Conservation (phyloP, 1,140 invertebrate species). For the Acromyrmex echinatior region DNA sequence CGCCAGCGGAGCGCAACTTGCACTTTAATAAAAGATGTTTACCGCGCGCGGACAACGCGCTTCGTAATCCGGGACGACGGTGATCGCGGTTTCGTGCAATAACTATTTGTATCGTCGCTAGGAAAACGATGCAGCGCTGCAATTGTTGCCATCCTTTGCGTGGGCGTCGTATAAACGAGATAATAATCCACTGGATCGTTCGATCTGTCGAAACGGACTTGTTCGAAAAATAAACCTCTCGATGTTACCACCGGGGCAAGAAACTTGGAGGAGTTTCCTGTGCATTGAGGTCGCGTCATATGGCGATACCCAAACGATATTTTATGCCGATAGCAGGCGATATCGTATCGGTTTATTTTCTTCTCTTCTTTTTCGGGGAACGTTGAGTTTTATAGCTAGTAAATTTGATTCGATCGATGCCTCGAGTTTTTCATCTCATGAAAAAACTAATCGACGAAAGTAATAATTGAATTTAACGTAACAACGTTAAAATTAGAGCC, state of each 20-base stretch:
- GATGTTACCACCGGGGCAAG: neutral
- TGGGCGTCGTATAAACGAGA: slow-evolving; percentile 21
- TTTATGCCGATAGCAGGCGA: slow-evolving; percentile 25
- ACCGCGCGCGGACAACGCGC: slow-evolving; percentile 71
- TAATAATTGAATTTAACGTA: slow-evolving; percentile 52
- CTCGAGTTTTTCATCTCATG: slow-evolving; percentile 38
- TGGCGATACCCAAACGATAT: slow-evolving; percentile 19
- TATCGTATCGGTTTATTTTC: slow-evolving; percentile 2
- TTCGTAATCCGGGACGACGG: slow-evolving; percentile 70
- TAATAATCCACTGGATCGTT: slow-evolving; percentile 36
- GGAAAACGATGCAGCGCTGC: slow-evolving; percentile 48
- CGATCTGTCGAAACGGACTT: slow-evolving; percentile 51
- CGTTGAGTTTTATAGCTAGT: neutral
- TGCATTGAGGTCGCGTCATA: slow-evolving; percentile 25
- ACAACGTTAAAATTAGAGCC: slow-evolving; percentile 19
- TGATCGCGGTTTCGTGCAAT: slow-evolving; percentile 63
- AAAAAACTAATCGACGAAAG: slow-evolving; percentile 32
- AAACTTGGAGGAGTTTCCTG: slow-evolving; percentile 11
- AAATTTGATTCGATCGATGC: slow-evolving; percentile 15
- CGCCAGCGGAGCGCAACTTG: slow-evolving; percentile 74
- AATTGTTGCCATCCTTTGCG: slow-evolving; percentile 33
- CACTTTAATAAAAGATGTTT: slow-evolving; percentile 81
- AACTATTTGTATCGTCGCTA: slow-evolving; percentile 66
- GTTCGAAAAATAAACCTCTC: slow-evolving; percentile 38
- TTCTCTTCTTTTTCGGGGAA: neutral